phyloP scores from a whole-genome alignment of 2,888 invertebrate genomes.

The Slavum lentiscoides region DNA sequence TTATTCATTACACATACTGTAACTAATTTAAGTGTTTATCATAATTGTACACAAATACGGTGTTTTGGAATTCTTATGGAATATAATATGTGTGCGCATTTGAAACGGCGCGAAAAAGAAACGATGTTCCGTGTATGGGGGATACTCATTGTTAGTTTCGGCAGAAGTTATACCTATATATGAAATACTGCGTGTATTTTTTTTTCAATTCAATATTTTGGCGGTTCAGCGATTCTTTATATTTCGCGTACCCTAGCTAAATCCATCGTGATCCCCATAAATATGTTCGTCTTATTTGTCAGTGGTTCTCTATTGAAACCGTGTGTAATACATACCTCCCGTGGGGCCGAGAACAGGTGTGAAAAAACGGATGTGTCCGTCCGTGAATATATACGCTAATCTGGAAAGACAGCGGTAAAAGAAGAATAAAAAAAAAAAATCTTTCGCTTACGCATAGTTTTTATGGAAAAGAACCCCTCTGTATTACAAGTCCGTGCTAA shows the following conservation, averaged over 20 bases:
- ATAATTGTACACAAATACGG: too few relatives aligned
- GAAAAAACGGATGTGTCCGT: slow-evolving; percentile 32
- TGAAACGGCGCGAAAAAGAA: neutral
- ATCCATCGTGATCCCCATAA: slow-evolving; percentile 11
- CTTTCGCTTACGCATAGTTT: neutral
- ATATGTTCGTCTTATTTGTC: slow-evolving; percentile 24
- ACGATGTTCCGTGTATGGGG: neutral
- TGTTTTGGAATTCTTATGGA: too few relatives aligned
- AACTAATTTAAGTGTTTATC: too few relatives aligned
- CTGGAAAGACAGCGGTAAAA: neutral
- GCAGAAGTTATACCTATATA: neutral
- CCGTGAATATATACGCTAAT: slow-evolving; percentile 14
- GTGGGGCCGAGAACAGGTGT: slow-evolving; percentile 19
- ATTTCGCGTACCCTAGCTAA: neutral
- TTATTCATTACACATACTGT: too few relatives aligned
- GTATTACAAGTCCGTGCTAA: neutral
- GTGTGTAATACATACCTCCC: slow-evolving; percentile 29
- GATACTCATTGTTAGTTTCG: neutral
- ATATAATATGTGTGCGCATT: too few relatives aligned
- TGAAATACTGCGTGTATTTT: neutral
- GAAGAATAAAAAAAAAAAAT: neutral
- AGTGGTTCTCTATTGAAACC: slow-evolving; percentile 15
- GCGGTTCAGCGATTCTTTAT: slow-evolving; percentile 9
- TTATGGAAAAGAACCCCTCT: slow-evolving; percentile 12
- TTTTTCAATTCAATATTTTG: slow-evolving; percentile 28